These are phyloP conservation scores for Callinectes sapidus DNA, from an alignment of 2,888 invertebrate species.

Conservation along the genomic window DNA sequence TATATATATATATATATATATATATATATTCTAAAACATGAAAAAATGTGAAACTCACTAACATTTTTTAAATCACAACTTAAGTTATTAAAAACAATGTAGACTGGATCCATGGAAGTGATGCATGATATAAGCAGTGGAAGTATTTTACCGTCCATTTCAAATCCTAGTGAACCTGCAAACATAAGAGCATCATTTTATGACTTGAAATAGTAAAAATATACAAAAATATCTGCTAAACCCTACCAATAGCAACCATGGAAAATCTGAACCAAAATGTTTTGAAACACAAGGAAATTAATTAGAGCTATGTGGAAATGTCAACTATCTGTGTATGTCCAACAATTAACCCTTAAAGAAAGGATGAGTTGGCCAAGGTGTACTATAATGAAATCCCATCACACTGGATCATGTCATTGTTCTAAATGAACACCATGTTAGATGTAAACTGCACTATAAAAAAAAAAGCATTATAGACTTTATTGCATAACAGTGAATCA, in stretches of 20 bases:
- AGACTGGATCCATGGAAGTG: neutral
- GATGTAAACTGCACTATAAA: too few species aligned
- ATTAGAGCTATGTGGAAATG: too few species aligned
- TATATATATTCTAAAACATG: constrained; percentile 9
- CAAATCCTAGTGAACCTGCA: neutral
- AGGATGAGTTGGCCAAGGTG: too few species aligned
- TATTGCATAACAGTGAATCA: too few species aligned
- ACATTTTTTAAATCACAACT: neutral
- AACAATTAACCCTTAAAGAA: too few species aligned
- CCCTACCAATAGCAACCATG: too few species aligned
- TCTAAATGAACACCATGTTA: too few species aligned
- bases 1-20: neutral
- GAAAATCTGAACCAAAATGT: neutral
- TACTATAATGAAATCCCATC: too few species aligned
- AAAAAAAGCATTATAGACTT: too few species aligned
- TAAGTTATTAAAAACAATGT: neutral
- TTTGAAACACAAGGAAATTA: neutral
- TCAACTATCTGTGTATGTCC: too few species aligned
- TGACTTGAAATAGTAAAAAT: neutral
- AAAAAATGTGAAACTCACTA: neutral
- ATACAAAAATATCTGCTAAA: neutral
- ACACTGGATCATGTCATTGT: too few species aligned
- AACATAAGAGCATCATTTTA: neutral
- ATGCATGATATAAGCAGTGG: neutral
- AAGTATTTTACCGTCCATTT: neutral